Base-by-base conservation (phyloP, 2,113 vertebrate genomes). In the Eulemur macaco region DNA sequence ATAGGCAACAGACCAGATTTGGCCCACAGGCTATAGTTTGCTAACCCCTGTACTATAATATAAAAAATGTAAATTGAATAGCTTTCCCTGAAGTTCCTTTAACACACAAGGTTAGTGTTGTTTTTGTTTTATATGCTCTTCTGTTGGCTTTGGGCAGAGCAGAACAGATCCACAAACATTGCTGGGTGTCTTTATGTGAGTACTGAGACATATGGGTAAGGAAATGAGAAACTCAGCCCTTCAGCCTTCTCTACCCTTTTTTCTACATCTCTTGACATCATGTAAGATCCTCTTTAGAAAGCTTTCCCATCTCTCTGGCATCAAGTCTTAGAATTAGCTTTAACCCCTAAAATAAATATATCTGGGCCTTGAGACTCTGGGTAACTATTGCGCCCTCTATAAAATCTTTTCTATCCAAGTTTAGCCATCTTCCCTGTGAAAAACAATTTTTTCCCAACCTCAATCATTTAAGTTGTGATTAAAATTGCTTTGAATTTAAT, bases 401-500 rank as follows among this genome's bases (percentile, higher is more conserved):
- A 86, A 85, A 78, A 77, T 94, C 12, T 80, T 58, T 58, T 76
- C 29, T 94, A 54, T 37, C 42, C 42, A 91, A 87, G 7, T 86
- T 66, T 93, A 84, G 34, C 20, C 2, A 94, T 37, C 27, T 77
- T 85, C n/a, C 66, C 21, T 76, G 7, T 52, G 45, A 95, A 73
- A 96, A 92, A 8, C 12, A 54, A 73, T 7, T 37, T 58, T 73
- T 91, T 88, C 10, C 66, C 50, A 69, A 86, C 31, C 2, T 56
- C 31, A 64, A 8, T 91, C 20, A 64, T 73, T 91, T 23, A 81
- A 91, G 13, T 50, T 78, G 5, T 91, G 45, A n/a, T 91, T 73
- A n/a, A 96, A 95, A 90, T n/a, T 81, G 29, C 25, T 93, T 91
- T 94, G n/a, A 77, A 89, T 69, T 90, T 69, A 77, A 83, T 88